Percentiles rank a stretch among this genome's conserved stretches.
Conservation (phyloP, 2,888 invertebrate genomes). For the Lomographa bimaculata region DNA sequence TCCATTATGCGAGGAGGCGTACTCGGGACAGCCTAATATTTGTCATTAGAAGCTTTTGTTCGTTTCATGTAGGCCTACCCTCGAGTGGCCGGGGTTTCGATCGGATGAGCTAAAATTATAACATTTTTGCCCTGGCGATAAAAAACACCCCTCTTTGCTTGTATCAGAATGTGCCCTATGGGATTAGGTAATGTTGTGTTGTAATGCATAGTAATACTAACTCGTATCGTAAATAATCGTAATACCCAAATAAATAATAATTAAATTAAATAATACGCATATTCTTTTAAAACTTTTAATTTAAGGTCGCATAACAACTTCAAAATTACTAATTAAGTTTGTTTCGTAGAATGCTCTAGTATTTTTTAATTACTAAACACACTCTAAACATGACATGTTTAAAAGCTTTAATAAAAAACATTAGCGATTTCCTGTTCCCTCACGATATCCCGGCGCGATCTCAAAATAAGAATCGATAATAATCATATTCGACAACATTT, state of each 20-base stretch:
- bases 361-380: too few species aligned
- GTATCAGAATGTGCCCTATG: slow-evolving; percentile 65
- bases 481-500: slow-evolving; percentile 70
- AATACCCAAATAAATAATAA: too few species aligned
- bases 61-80: slow-evolving; percentile 53
- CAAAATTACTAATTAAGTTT: too few species aligned
- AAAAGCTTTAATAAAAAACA: slow-evolving; percentile 31
- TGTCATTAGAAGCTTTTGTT: slow-evolving; percentile 76
- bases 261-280: too few species aligned
- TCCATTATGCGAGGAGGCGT: slow-evolving; percentile 70
- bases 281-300: too few species aligned
- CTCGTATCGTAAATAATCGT: too few species aligned
- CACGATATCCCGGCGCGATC: slow-evolving; percentile 59
- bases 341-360: too few species aligned
- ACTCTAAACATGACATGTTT: too few species aligned
- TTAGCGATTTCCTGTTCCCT: slow-evolving; percentile 50
- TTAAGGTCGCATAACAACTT: too few species aligned
- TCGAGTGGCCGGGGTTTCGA: slow-evolving; percentile 49
- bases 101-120: slow-evolving; percentile 65
- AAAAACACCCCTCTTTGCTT: slow-evolving; percentile 56
- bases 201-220: too few species aligned
- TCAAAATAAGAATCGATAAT: slow-evolving; percentile 70
- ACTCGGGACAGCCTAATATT: slow-evolving; percentile 63
- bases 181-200: slow-evolving; percentile 43
- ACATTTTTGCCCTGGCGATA: slow-evolving; percentile 55